These are phyloP conservation scores for Agrochola macilenta DNA, from an alignment of 2,888 invertebrate genomes.

Conservation along the genomic window DNA sequence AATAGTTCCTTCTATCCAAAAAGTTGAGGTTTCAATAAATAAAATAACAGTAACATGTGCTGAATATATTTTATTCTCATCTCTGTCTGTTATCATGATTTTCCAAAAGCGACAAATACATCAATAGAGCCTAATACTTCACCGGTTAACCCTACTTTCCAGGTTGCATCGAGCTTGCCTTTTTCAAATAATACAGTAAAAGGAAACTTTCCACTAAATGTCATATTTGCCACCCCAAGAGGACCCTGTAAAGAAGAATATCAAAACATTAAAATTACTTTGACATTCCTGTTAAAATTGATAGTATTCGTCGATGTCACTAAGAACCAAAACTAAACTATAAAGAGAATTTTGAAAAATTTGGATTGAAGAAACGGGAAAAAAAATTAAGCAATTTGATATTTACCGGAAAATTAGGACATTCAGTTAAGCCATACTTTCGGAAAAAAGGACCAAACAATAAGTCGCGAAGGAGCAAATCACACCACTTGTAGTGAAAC, in stretches of 20 bases:
- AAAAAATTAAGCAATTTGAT: neutral
- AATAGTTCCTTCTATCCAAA: neutral
- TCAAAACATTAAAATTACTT: neutral
- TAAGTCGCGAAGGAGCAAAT: conserved; percentile 26
- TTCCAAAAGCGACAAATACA: conserved; percentile 12
- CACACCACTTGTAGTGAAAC: conserved; percentile 49
- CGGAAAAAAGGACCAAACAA: conserved; percentile 21
- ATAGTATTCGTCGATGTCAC: neutral
- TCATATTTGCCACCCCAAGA: conserved; percentile 18
- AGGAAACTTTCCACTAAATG: conserved; percentile 41
- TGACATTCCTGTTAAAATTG: neutral
- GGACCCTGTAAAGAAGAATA: conserved; percentile 30
- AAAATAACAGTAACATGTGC: neutral
- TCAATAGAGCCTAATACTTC: conserved; percentile 26
- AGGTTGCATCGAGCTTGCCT: conserved; percentile 35
- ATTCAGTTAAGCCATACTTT: conserved; percentile 20
- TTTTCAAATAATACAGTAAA: conserved; percentile 35
- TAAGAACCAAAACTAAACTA: neutral
- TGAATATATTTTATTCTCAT: neutral
- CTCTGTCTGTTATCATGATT: neutral
- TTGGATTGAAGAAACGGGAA: neutral
- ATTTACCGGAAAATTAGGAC: conserved; percentile 39
- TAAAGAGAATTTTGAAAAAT: too few relatives aligned
- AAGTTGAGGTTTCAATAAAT: neutral
- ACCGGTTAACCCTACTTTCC: conserved; percentile 7